A percentile compares a stretch with the other conserved stretches of the same genome.
Conservation (phyloP, 1,140 invertebrate genomes). For the Eupeodes corollae region DNA sequence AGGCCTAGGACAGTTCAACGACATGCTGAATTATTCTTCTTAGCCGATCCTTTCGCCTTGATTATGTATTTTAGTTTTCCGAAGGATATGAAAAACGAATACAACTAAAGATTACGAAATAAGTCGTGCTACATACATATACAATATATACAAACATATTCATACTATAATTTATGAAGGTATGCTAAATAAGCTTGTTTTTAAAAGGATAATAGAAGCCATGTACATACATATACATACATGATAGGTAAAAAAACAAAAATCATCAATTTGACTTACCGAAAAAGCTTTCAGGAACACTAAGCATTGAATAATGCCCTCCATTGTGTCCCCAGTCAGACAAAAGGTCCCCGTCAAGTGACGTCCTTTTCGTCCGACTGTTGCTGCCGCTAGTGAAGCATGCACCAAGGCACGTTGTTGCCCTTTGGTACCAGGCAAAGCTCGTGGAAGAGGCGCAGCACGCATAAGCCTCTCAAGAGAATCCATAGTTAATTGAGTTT, state of each 20-base stretch:
- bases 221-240: too few relatives aligned
- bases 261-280: conserved; percentile 48
- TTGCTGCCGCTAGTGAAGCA: conserved; percentile 59
- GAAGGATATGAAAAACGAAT: too few relatives aligned
- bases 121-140: too few relatives aligned
- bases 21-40: background rate
- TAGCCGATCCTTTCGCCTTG: background rate
- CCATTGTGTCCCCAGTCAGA: conserved; percentile 79
- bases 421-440: conserved; percentile 28
- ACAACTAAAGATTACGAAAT: too few relatives aligned
- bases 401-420: conserved; percentile 61
- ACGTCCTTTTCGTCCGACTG: conserved; percentile 59
- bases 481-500: conserved; percentile 48
- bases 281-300: conserved; percentile 84
- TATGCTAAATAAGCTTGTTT: background rate
- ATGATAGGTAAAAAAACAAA: background rate
- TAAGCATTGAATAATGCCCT: conserved; percentile 82
- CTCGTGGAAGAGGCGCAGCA: conserved; percentile 48
- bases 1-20: background rate
- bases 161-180: too few relatives aligned
- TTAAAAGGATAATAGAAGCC: background rate
- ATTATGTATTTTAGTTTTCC: too few relatives aligned
- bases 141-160: too few relatives aligned
- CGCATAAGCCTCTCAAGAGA: conserved; percentile 65
- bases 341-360: conserved; percentile 78